phyloP scores from a whole-genome alignment of 2,888 invertebrate genomes.

The Branchellion lobata region DNA sequence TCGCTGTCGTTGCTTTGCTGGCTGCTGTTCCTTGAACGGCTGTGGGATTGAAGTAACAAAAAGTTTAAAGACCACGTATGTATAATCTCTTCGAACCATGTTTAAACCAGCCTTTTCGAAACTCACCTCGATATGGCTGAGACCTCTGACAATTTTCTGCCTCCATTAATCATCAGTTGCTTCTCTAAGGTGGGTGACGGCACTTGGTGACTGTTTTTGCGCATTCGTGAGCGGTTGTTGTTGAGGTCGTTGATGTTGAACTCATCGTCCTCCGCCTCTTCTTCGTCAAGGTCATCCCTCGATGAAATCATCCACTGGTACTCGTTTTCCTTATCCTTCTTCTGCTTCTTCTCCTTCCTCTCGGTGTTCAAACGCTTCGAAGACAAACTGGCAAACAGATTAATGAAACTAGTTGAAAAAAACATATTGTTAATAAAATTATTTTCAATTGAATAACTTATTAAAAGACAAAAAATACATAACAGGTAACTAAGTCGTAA shows the following conservation, averaged over 20 bases:
- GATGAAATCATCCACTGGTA: conserved; percentile 20
- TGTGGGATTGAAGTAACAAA: too few species aligned
- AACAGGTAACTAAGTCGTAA: neutral
- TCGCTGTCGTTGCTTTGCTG: too few species aligned
- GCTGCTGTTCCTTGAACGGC: too few species aligned
- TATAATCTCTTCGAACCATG: too few species aligned
- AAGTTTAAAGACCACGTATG: too few species aligned
- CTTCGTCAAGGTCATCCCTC: neutral
- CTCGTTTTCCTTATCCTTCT: conserved; percentile 23
- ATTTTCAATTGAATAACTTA: neutral
- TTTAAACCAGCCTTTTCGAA: too few species aligned
- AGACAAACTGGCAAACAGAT: neutral
- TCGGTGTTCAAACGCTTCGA: conserved; percentile 33
- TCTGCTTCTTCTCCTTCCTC: conserved; percentile 27
- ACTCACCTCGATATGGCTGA: too few species aligned
- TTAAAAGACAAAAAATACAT: neutral
- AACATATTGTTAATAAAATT: neutral
- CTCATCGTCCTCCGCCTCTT: neutral
- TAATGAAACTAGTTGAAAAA: too few species aligned
- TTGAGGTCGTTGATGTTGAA: neutral
- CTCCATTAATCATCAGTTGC: neutral
- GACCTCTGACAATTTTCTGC: neutral
- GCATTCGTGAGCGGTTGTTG: neutral
- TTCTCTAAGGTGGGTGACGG: neutral
- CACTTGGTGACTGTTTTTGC: neutral